phyloP scores from a whole-genome alignment of 1,140 invertebrate species.

The Berghia stephanieae region DNA sequence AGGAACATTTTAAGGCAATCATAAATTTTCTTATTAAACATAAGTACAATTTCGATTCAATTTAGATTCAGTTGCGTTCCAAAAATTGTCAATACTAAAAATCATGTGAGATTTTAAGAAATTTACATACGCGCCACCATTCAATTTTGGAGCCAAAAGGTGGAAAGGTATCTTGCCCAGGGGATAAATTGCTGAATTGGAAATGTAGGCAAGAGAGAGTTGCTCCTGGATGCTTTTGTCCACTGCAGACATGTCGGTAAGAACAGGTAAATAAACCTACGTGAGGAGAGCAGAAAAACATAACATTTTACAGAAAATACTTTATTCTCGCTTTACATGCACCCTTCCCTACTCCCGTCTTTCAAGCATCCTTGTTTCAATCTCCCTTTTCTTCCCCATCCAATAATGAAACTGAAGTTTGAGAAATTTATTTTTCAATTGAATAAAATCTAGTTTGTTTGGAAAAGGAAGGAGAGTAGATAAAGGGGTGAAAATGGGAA shows the following conservation, averaged over 20 bases:
- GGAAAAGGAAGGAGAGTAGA: too few species aligned
- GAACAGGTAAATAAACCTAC: slow-evolving; percentile 49
- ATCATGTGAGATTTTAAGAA: neutral
- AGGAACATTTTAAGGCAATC: too few species aligned
- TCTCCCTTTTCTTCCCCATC: neutral
- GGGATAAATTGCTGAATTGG: slow-evolving; percentile 52
- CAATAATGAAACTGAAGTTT: too few species aligned
- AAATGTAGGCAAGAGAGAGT: slow-evolving; percentile 55
- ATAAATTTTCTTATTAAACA: too few species aligned
- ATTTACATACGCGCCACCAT: slow-evolving; percentile 50
- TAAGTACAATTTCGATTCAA: too few species aligned
- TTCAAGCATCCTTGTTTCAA: neutral
- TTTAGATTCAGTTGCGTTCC: too few species aligned
- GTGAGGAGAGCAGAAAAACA: neutral
- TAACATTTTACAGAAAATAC: slow-evolving; percentile 8
- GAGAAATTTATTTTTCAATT: too few species aligned
- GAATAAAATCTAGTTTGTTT: too few species aligned
- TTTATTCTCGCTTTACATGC: neutral
- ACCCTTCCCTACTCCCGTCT: neutral
- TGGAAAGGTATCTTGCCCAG: slow-evolving; percentile 40
- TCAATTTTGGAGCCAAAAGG: slow-evolving; percentile 38
- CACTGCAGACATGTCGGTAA: slow-evolving; percentile 41
- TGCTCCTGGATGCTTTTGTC: slow-evolving; percentile 49
- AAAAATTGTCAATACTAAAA: too few species aligned
- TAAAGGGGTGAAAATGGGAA: too few species aligned